Base-by-base conservation (phyloP, 2,888 invertebrate species). In the Rhingia campestris region DNA sequence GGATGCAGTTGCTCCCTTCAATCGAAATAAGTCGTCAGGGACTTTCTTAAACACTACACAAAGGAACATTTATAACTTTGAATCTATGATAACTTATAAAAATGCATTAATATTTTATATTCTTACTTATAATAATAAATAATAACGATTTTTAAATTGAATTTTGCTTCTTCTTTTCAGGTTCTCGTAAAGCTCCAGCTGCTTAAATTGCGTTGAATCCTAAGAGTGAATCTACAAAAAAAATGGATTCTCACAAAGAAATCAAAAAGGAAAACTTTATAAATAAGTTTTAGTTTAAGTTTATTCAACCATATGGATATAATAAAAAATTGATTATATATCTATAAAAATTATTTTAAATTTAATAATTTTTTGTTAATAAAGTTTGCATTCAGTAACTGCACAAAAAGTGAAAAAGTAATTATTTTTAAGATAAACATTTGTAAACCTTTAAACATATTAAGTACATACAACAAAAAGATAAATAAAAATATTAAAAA, bases 161-260 rank as follows among this genome's bases (percentile, higher is more conserved):
- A 12, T 63, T 53, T 35, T 53, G 10, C 67, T 47, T 5, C 4
- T 35, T 22, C 6, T 10, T 51, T 67, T 58, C 69, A 84, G 84
- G 54, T 75, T 70, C 84, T 54, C 84, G 84, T 30, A 84, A 84
- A 59, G 80, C 70, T 66, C 41, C 74, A 56, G 70, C 74, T 67
- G 84, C 75, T 61, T 84, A 80, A 82, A 56, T 37, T 22, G 22
- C 22, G 22, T 12, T 51, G 51, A 33, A 72, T 63, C 61, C 56
- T 56, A 72, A 51, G 39, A 63, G 49, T 22, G 33, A n/a, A 53
- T 7, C 37, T 59, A 41, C 12, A 67, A 54, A n/a, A n/a, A n/a
- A n/a, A n/a, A 53, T 43, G 47, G 47, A 74, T 80, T 80, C 70
- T 66, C 64, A 51, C 14, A 59, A 45, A 54, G 7, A 77, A 61